Evolutionary conservation across 2,113 vertebrate genomes (phyloP), one percentile per base, ranked within the genome.

Genomic region (Alces alces): DNA sequence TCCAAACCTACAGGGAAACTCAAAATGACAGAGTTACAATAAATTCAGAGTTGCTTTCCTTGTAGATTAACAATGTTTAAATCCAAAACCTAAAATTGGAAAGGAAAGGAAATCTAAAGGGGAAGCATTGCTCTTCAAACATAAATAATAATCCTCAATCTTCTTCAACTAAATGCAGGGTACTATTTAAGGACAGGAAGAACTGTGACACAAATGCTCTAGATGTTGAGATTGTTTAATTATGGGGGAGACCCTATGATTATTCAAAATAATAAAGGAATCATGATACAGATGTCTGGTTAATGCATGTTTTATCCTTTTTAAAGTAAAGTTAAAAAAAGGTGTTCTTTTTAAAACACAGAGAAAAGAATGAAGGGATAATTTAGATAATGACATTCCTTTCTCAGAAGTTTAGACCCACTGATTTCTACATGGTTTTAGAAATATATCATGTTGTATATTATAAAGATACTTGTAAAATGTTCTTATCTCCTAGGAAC

Each of bases 221-320:
- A 86, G 10, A 55, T 13, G 2, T 60, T 23, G 25, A 92, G 15
- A 64, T 47, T 55, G 39, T 89, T 79, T 87, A 83, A 89, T 47
- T 28, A 47, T 25, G 15, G 25, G 14, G 28, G 15, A 83, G 36
- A 84, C 17, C 17, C 50, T 58, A 39, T 52, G 3, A 80, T 86
- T 92, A 78, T n/a, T 89, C 91, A 94, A 94, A 95, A 78, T 50
- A 36, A 47, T 78, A 93, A 91, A 84, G 60, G 73, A 19, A 91
- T 61, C 27, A 58, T 66, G 45, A 73, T 66, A 82, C 2, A 93
- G 1, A 96, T 88, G 19, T 66, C 55, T 87, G 9, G 39, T 76
- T 64, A 80, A 33, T 87, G 23, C 83, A 33, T 39, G 1, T 9
- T 33, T 87, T 92, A 10, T 79, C 85, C 57, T 70, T 95, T 89